Conservation (phyloP, 2,797 vertebrate species). For the Aldrovandia affinis region DNA sequence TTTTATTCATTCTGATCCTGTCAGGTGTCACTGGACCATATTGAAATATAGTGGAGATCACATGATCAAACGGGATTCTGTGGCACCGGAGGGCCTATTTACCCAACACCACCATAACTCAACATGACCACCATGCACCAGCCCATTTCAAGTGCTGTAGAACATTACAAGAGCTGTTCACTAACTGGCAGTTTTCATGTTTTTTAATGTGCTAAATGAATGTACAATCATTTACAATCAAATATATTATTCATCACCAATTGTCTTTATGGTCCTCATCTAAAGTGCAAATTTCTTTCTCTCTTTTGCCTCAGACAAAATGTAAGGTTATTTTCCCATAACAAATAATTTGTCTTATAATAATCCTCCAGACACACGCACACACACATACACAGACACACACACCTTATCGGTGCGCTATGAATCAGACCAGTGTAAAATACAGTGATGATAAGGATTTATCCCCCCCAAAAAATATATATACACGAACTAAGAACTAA, state of each 20-base stretch:
- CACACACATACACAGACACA: background rate
- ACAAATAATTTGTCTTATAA: background rate
- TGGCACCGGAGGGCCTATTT: background rate
- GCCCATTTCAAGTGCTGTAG: background rate
- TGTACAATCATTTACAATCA: conserved; percentile 11
- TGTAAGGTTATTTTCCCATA: background rate
- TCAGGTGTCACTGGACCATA: background rate
- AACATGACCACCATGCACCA: background rate
- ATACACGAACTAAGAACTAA: background rate
- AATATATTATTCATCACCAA: background rate
- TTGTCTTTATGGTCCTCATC: background rate
- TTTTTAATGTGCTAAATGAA: background rate
- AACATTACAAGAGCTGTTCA: background rate
- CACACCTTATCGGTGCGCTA: background rate
- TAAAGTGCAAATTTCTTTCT: conserved; percentile 26
- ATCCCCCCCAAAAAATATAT: background rate
- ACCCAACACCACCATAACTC: background rate
- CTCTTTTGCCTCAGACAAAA: background rate
- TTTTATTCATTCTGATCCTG: background rate
- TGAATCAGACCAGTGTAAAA: conserved; percentile 10
- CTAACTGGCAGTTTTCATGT: background rate
- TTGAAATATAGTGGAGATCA: background rate
- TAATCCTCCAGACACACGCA: background rate
- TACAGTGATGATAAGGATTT: background rate
- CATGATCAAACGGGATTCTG: background rate